These are phyloP conservation scores for Anolis carolinensis DNA, from an alignment of 2,113 vertebrate genomes.

Conservation along the genomic window DNA sequence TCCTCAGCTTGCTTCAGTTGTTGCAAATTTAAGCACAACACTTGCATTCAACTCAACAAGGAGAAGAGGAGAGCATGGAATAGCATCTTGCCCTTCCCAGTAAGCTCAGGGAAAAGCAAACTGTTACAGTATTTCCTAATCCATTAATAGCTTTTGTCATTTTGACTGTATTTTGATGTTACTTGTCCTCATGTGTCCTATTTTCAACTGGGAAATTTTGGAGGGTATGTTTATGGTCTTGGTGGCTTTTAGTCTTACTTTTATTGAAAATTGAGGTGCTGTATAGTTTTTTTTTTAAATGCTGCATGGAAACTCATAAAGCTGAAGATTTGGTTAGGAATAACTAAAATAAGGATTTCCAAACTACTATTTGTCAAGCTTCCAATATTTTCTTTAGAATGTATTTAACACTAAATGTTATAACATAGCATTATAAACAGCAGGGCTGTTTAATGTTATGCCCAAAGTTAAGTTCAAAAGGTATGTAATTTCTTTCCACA, in stretches of 20 bases:
- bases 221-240: background rate
- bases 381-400: background rate
- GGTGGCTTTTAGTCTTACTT: background rate
- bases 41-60: too few species aligned
- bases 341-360: background rate
- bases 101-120: too few species aligned
- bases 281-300: background rate
- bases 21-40: too few species aligned
- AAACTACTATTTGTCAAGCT: background rate
- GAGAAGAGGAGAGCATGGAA: too few species aligned
- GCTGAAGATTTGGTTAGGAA: background rate
- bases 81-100: too few species aligned
- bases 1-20: too few species aligned
- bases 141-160: too few species aligned
- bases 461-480: background rate
- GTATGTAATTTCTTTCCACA: background rate
- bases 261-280: background rate
- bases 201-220: background rate
- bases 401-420: background rate
- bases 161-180: too few species aligned
- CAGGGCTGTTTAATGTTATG: background rate
- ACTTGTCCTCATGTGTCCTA: background rate
- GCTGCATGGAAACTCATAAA: background rate
- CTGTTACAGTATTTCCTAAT: too few species aligned
- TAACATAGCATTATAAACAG: background rate